These are phyloP conservation scores for Caerostris darwini DNA, from an alignment of 1,140 invertebrate genomes.

Conservation along the genomic window DNA sequence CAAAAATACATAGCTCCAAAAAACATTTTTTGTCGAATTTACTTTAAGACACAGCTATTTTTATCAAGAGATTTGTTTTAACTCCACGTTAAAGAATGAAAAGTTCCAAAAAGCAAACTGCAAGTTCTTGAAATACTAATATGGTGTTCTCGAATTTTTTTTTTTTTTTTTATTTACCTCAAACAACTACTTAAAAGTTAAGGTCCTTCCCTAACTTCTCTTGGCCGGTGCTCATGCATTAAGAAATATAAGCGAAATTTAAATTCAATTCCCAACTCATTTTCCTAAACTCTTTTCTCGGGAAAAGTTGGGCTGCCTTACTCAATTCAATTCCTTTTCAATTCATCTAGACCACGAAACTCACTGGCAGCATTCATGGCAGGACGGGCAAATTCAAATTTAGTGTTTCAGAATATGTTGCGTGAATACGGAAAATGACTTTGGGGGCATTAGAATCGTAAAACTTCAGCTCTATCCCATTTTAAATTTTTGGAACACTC, in stretches of 20 bases:
- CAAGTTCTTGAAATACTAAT: no score
- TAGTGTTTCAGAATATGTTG: slow-evolving; percentile 53
- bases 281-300: slow-evolving; percentile 34
- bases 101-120: no score
- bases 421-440: slow-evolving; percentile 52
- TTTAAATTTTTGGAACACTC: slow-evolving; percentile 10
- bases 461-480: slow-evolving; percentile 40
- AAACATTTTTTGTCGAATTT: no score
- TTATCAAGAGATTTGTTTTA: no score
- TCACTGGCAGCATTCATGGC: neutral
- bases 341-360: neutral
- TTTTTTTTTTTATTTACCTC: neutral
- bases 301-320: neutral
- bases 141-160: neutral
- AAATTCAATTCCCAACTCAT: slow-evolving; percentile 58
- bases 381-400: slow-evolving; percentile 50
- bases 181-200: slow-evolving; percentile 49
- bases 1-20: no score
- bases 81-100: no score
- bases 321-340: slow-evolving; percentile 13
- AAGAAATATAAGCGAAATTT: slow-evolving; percentile 58
- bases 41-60: no score
- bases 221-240: neutral
- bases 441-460: slow-evolving; percentile 46
- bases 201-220: neutral